Evolutionary conservation across 2,113 vertebrate genomes (phyloP).

Genomic region (Passer montanus): DNA sequence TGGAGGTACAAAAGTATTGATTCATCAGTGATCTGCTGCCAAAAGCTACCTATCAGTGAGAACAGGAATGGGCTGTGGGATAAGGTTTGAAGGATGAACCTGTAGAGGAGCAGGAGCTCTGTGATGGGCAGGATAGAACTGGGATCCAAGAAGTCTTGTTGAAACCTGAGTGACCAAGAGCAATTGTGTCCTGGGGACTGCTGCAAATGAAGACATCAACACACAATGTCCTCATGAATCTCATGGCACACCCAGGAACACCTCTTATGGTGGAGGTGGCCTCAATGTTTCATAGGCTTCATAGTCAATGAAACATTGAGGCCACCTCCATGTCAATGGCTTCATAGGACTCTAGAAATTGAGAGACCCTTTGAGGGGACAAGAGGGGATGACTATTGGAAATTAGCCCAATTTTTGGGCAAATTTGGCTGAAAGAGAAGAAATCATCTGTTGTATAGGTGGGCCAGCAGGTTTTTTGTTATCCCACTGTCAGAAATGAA

Average conservation of each 20-base stretch:
- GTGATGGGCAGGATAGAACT: neutral
- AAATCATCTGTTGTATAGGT: fast-evolving
- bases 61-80: neutral
- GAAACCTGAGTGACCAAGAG: neutral
- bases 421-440: neutral
- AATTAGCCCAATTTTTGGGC: neutral
- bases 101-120: neutral
- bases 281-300: too few relatives aligned
- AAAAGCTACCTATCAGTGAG: neutral
- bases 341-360: neutral
- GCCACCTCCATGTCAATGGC: neutral
- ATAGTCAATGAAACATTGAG: too few relatives aligned
- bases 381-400: neutral
- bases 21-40: neutral
- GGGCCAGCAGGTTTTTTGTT: neutral
- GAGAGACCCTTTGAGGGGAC: neutral
- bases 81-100: neutral
- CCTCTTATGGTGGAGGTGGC: neutral
- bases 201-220: neutral
- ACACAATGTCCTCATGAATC: neutral
- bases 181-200: neutral
- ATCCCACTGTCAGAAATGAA: neutral
- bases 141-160: neutral
- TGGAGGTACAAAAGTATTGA: neutral
- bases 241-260: neutral